phyloP scores from a whole-genome alignment of 2,888 invertebrate species.

The Ichneumoninae sp. region DNA sequence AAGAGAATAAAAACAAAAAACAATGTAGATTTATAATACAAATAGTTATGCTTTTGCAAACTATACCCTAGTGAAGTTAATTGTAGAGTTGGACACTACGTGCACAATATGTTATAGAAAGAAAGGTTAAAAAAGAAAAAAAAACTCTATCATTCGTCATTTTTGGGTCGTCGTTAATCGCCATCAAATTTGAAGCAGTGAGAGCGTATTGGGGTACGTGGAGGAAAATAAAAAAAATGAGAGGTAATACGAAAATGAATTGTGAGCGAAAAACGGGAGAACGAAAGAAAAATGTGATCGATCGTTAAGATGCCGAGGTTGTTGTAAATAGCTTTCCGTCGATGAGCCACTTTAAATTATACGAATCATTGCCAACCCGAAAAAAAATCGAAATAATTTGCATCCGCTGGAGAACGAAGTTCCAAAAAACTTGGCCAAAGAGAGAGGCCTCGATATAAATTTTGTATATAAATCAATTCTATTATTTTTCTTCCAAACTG shows the following conservation, averaged over 20 bases:
- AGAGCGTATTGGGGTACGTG: constrained; percentile 24
- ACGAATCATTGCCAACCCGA: constrained; percentile 2
- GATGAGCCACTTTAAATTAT: constrained; percentile 34
- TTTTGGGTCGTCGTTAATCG: constrained; percentile 38
- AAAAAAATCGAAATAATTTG: background rate
- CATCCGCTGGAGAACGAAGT: background rate
- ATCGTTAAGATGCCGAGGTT: constrained; percentile 57
- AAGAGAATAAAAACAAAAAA: constrained; percentile 11
- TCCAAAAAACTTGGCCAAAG: background rate
- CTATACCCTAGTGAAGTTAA: constrained; percentile 59
- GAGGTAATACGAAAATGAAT: constrained; percentile 7
- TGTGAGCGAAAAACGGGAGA: constrained; percentile 14
- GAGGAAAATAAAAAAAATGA: constrained; percentile 5
- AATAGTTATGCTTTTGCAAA: constrained; percentile 63
- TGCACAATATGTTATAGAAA: constrained; percentile 51
- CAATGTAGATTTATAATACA: constrained; percentile 21
- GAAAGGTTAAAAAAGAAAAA: background rate
- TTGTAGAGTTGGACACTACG: constrained; percentile 51
- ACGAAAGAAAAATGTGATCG: constrained; percentile 4
- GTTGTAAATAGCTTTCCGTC: constrained; percentile 58
- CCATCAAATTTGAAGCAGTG: background rate
- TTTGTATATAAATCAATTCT: constrained; percentile 62
- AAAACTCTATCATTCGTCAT: constrained; percentile 32
- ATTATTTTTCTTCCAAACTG: constrained; percentile 10
- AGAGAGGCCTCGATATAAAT: constrained; percentile 23